phyloP scores from a whole-genome alignment of 1,140 invertebrate species.

The Drosophila ananassae region DNA sequence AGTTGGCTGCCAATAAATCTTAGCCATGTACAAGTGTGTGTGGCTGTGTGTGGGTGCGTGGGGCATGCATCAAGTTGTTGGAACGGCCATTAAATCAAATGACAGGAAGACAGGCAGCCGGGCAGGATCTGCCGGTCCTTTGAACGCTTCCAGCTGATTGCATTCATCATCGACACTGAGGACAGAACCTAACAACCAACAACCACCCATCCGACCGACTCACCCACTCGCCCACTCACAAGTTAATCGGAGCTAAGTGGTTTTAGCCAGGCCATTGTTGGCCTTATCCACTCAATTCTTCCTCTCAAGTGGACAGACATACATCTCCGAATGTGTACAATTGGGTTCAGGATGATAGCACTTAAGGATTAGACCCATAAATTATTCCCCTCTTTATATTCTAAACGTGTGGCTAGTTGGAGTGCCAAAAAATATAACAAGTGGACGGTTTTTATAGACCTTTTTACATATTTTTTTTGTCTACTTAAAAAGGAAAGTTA shows the following conservation, averaged over 20 bases:
- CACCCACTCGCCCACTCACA: slow-evolving; percentile 32
- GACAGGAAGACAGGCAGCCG: slow-evolving; percentile 47
- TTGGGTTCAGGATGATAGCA: slow-evolving; percentile 22
- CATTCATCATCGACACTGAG: slow-evolving; percentile 57
- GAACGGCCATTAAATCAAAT: slow-evolving; percentile 70
- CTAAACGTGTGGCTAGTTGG: not conserved
- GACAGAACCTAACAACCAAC: slow-evolving; percentile 4
- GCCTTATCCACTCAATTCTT: slow-evolving; percentile 46
- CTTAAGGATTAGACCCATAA: slow-evolving; percentile 23
- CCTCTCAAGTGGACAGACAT: slow-evolving; percentile 57
- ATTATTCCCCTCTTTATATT: slow-evolving; percentile 23
- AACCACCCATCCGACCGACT: not conserved
- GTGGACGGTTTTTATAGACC: not conserved
- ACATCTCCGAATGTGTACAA: slow-evolving; percentile 8
- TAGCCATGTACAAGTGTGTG: slow-evolving; percentile 1
- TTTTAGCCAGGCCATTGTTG: slow-evolving; percentile 68
- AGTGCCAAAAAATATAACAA: slow-evolving; percentile 4
- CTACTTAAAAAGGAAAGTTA: not conserved
- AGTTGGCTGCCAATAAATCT: slow-evolving; percentile 27
- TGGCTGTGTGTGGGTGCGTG: slow-evolving; percentile 16
- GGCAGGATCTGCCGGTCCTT: slow-evolving; percentile 40
- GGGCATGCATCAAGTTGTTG: slow-evolving; percentile 68
- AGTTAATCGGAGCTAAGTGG: slow-evolving; percentile 78
- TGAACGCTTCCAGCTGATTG: slow-evolving; percentile 64
- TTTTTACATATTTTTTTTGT: not conserved